Percentiles rank a stretch among this genome's conserved stretches.
Conservation (phyloP, 2,888 invertebrate species). For the Cacoxenus indagator region DNA sequence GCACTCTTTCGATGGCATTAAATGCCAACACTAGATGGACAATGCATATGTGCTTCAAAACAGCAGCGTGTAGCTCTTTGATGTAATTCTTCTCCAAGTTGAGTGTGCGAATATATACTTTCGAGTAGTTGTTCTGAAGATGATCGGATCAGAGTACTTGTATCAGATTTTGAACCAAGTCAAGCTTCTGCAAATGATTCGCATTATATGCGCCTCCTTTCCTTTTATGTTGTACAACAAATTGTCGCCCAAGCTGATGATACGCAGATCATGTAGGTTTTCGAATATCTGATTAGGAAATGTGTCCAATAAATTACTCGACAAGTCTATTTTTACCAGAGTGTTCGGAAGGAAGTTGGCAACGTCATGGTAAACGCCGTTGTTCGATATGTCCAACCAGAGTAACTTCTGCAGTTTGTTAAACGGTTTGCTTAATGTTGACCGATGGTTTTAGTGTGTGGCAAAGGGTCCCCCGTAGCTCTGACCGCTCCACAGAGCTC, state of each 20-base stretch:
- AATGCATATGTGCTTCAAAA: slow-evolving; percentile 80
- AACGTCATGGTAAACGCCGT: slow-evolving; percentile 75
- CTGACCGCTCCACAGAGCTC: too few species aligned
- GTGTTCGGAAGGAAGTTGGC: slow-evolving; percentile 72
- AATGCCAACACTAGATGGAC: slow-evolving; percentile 85
- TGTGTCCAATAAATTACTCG: slow-evolving; percentile 63
- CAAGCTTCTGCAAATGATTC: slow-evolving; percentile 84
- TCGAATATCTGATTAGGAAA: slow-evolving; percentile 69
- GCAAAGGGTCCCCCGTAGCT: too few species aligned
- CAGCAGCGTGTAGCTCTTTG: slow-evolving; percentile 75
- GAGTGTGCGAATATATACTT: slow-evolving; percentile 77
- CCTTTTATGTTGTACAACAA: slow-evolving; percentile 62
- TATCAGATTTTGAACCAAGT: slow-evolving; percentile 87
- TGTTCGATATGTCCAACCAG: slow-evolving; percentile 75
- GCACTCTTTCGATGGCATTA: slow-evolving; percentile 80
- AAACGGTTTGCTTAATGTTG: too few species aligned
- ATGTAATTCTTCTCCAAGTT: slow-evolving; percentile 87
- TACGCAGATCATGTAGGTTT: slow-evolving; percentile 67
- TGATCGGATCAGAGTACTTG: slow-evolving; percentile 77
- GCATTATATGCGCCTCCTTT: slow-evolving; percentile 59
- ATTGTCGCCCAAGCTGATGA: slow-evolving; percentile 69
- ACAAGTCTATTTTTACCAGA: slow-evolving; percentile 69
- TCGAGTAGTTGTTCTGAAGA: slow-evolving; percentile 79
- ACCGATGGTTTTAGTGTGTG: too few species aligned
- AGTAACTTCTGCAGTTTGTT: slow-evolving; percentile 74